Evolutionary conservation across 2,888 invertebrate genomes (phyloP), one percentile per base, ranked within the genome.

Genomic region (Cheilosia grossa): DNA sequence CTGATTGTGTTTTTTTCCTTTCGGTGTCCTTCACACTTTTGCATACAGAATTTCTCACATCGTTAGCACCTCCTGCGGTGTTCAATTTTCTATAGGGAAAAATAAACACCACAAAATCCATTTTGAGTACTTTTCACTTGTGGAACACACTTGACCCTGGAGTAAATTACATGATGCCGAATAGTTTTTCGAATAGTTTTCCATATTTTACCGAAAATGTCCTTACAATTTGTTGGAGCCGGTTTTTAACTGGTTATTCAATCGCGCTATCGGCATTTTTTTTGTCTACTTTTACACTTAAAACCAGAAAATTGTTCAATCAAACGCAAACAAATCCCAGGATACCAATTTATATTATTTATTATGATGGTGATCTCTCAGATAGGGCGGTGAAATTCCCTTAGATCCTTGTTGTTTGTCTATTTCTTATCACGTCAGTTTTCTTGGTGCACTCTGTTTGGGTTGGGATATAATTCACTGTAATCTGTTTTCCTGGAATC

Each of bases 351-450:
- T 37, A 13, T 37, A 40, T 67, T 67, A 77, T 69, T 69, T 70
- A 63, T 61, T 63, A n/a, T 54, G 33, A 61, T 44, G 51, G 51
- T 61, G 53, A 67, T 24, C 37, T 13, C 44, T 10, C 21, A 54
- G 30, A 61, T 47, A 40, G 44, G 67, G 79, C 83, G 83, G 83
- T 70, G 33, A 27, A 74, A 70, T 79, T 24, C 21, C 59, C 33
- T 83, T 74, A 83, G 83, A 83, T 83, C 83, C 59, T 74, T 49
- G 40, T 44, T 67, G 30, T 30, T 66, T 59, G 17, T 33, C 33
- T 54, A 61, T 66, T 58, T 19, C 66, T 82, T 82, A 82, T 82
- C 82, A 78, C 74, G 69, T 83, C 53, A 64, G 51, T 73, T 74
- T 44, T 37, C 37, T 59, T 5, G 19, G 5, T 63, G 64, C 33